Evolutionary conservation across 2,888 invertebrate species (phyloP).

Genomic region (Drosophila buzzatii): DNA sequence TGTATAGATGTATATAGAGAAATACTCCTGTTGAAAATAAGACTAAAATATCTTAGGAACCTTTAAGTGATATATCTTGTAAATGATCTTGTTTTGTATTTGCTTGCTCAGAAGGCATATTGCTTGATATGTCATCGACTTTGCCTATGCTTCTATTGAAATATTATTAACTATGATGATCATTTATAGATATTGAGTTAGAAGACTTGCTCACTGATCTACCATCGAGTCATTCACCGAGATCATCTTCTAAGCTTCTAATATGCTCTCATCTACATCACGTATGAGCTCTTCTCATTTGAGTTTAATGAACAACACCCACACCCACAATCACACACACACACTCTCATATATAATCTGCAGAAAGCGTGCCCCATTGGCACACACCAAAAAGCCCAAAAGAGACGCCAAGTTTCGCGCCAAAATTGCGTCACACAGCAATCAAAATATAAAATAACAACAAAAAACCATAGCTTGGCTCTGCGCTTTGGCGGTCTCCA

Average conservation of each 20-base stretch:
- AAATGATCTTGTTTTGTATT: background rate
- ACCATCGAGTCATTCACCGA: background rate
- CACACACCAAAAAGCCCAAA: slow-evolving; percentile 61
- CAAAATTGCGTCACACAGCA: slow-evolving; percentile 76
- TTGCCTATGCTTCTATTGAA: too few relatives aligned
- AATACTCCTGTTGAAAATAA: background rate
- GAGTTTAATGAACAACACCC: background rate
- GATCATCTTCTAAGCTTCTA: background rate
- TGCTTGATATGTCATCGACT: too few relatives aligned
- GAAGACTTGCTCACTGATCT: background rate
- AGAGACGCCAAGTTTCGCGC: slow-evolving; percentile 78
- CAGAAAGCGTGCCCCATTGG: slow-evolving; percentile 54
- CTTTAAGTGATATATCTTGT: background rate
- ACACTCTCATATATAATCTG: slow-evolving; percentile 7
- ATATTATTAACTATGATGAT: too few relatives aligned
- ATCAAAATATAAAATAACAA: slow-evolving; percentile 34
- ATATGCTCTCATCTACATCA: background rate
- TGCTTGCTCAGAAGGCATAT: background rate
- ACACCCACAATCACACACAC: background rate
- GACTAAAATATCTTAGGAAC: background rate
- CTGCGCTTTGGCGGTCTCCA: slow-evolving; percentile 68
- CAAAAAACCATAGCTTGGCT: slow-evolving; percentile 19
- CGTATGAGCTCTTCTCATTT: background rate
- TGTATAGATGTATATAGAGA: background rate
- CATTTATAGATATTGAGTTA: too few relatives aligned